Conservation (phyloP, 2,113 vertebrate species). For the Xiphophorus maculatus region DNA sequence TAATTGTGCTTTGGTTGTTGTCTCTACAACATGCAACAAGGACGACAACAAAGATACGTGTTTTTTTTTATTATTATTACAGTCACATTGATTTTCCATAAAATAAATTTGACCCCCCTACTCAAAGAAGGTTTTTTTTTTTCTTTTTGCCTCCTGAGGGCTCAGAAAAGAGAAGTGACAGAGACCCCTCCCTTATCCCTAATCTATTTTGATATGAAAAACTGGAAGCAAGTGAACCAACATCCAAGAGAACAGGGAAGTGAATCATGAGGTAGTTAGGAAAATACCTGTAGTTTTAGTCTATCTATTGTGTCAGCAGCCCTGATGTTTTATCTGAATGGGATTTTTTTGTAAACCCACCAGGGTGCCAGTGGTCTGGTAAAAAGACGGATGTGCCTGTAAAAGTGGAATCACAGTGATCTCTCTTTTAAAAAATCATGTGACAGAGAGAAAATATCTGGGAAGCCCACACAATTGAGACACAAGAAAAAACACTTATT, state of each 20-base stretch:
- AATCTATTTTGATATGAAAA: neutral
- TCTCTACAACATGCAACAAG: neutral
- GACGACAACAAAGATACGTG: too few relatives aligned
- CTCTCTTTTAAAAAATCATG: neutral
- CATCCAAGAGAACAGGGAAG: neutral
- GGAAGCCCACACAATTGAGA: neutral
- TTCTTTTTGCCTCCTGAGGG: too few relatives aligned
- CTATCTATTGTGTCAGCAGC: neutral
- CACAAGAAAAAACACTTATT: neutral
- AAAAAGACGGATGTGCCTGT: neutral
- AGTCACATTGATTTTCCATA: too few relatives aligned
- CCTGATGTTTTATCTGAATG: neutral
- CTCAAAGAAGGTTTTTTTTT: too few relatives aligned
- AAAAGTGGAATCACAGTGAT: neutral
- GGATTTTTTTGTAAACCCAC: neutral
- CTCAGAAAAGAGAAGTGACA: neutral
- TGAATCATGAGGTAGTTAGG: neutral
- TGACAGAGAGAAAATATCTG: conserved; percentile 11
- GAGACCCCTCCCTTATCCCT: neutral
- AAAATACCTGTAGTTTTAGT: neutral
- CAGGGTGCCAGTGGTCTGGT: neutral
- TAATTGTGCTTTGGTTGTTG: neutral
- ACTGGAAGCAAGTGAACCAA: neutral
- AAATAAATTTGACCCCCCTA: too few relatives aligned
- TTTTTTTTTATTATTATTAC: too few relatives aligned